phyloP scores from a whole-genome alignment of 2,797 vertebrate genomes.

The Brachyrhaphis roseni region DNA sequence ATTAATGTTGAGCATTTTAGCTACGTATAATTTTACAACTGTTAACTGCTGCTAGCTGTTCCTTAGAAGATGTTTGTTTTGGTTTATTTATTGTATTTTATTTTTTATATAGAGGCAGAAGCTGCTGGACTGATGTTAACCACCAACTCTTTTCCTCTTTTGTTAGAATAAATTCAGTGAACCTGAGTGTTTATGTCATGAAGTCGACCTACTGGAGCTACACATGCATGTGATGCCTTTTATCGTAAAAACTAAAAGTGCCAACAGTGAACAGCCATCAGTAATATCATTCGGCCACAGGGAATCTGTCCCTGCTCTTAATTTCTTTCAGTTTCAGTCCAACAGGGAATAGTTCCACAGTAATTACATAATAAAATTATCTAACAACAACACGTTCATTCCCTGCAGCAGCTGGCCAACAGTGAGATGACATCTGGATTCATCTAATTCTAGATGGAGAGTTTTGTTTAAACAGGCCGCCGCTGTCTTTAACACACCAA shows the following conservation, averaged over 20 bases:
- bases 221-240: neutral
- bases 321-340: slow-evolving; percentile 32
- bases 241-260: neutral
- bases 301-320: slow-evolving; percentile 6
- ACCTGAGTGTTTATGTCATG: no score
- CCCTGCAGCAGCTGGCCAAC: slow-evolving; percentile 56
- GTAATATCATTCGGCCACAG: neutral
- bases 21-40: no score
- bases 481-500: neutral
- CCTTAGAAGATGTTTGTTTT: no score
- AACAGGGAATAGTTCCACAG: slow-evolving; percentile 48
- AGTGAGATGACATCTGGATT: slow-evolving; percentile 60
- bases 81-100: no score
- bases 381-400: slow-evolving; percentile 57
- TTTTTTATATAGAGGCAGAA: no score
- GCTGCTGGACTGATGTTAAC: no score
- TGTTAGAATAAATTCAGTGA: no score
- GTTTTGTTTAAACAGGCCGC: slow-evolving; percentile 25
- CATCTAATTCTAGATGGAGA: slow-evolving; percentile 46
- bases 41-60: no score
- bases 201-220: no score
- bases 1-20: no score
- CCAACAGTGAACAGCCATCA: neutral
- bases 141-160: no score
- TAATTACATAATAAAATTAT: slow-evolving; percentile 72